Percentiles rank a stretch among this genome's conserved stretches.
Evolutionary conservation across 2,797 vertebrate genomes (phyloP).

Genomic region (Enteromius viviparus): DNA sequence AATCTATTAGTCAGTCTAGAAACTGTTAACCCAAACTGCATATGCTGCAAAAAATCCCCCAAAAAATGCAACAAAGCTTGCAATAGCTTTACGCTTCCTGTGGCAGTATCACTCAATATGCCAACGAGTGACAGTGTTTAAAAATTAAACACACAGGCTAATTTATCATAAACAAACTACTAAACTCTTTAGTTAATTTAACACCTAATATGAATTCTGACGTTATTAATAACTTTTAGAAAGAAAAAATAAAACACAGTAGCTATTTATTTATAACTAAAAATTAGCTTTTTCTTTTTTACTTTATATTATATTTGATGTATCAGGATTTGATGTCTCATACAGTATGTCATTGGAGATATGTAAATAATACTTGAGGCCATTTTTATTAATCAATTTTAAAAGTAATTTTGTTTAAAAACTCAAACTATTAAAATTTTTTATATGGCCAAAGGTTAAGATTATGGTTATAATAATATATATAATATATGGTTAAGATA

Average conservation of each 20-base stretch:
- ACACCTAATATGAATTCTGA: not conserved
- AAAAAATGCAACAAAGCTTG: not conserved
- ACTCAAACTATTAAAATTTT: not conserved
- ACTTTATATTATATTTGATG: too few relatives aligned
- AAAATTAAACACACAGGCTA: not conserved
- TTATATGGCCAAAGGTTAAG: not conserved
- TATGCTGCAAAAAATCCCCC: slow-evolving; percentile 9
- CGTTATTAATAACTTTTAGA: not conserved
- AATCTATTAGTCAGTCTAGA: slow-evolving; percentile 3
- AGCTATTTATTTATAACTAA: too few relatives aligned
- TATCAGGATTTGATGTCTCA: not conserved
- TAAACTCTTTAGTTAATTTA: not conserved
- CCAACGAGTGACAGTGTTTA: not conserved
- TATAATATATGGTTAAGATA: too few relatives aligned
- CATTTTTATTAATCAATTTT: too few relatives aligned
- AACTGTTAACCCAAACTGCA: slow-evolving; percentile 11
- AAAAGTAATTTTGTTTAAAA: not conserved
- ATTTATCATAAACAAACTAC: not conserved
- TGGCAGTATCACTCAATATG: not conserved
- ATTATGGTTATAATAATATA: too few relatives aligned
- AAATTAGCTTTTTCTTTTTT: too few relatives aligned
- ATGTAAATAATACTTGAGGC: not conserved
- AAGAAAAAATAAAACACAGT: too few relatives aligned
- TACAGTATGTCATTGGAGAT: not conserved
- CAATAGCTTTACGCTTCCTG: slow-evolving; percentile 5